Percentiles rank a stretch among this genome's conserved stretches.
Evolutionary conservation across 2,797 vertebrate genomes (phyloP).

Genomic region (Orientallactaga sibirica): DNA sequence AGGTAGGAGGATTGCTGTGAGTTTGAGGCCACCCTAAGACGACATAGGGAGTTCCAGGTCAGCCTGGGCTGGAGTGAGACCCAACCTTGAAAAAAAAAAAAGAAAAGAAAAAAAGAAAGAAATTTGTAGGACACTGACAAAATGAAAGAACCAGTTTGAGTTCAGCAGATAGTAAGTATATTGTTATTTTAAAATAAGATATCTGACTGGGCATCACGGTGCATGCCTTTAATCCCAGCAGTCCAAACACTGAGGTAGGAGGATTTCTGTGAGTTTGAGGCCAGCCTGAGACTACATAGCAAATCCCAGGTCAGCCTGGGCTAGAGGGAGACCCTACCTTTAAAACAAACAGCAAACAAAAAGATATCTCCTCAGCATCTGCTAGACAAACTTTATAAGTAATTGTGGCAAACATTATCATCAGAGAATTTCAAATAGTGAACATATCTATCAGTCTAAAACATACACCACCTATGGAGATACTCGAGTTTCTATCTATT

Average conservation of each 20-base stretch:
- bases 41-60: too few relatives aligned
- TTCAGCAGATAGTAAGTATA: slow-evolving; percentile 8
- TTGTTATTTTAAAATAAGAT: not conserved
- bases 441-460: not conserved
- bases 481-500: not conserved
- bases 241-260: too few relatives aligned
- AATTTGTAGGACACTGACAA: not conserved
- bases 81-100: not conserved
- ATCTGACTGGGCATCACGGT: not conserved
- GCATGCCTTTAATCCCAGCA: too few relatives aligned
- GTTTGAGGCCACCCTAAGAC: too few relatives aligned
- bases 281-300: too few relatives aligned
- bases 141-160: not conserved
- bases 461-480: not conserved
- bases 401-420: not conserved
- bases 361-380: not conserved
- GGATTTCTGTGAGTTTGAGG: too few relatives aligned
- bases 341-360: too few relatives aligned
- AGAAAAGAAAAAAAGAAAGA: not conserved
- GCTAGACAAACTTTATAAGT: slow-evolving; percentile 16
- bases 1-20: too few relatives aligned
- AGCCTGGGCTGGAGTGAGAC: too few relatives aligned
- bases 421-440: not conserved
- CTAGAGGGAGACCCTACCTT: too few relatives aligned
- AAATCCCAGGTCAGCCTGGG: too few relatives aligned